Evolutionary conservation across 2,888 invertebrate genomes (phyloP).

Genomic region (Tridacna gigas): DNA sequence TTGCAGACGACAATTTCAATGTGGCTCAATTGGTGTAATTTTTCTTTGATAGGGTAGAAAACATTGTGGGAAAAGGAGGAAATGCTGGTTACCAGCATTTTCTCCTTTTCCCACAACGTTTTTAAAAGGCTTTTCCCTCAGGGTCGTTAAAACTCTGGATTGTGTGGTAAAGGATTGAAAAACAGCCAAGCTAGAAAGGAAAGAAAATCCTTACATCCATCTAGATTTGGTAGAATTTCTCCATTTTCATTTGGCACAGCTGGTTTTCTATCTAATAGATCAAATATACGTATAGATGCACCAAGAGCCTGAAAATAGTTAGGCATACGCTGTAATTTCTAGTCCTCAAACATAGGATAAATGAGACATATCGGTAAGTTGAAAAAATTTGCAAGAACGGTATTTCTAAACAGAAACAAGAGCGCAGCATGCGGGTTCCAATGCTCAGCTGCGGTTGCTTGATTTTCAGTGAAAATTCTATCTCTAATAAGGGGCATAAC

Average conservation of each 20-base stretch:
- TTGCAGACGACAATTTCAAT: neutral
- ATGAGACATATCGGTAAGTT: too few species aligned
- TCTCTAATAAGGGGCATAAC: too few species aligned
- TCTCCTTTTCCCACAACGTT: neutral
- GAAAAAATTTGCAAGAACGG: too few species aligned
- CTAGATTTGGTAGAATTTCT: conserved; percentile 55
- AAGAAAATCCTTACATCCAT: conserved; percentile 72
- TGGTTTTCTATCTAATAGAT: conserved; percentile 79
- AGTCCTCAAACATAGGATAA: too few species aligned
- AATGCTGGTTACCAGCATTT: neutral
- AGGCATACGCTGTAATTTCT: too few species aligned
- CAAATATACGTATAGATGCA: conserved; percentile 82
- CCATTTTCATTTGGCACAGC: conserved; percentile 73
- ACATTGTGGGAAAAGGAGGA: neutral
- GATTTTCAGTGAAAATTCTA: too few species aligned
- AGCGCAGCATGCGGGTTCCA: too few species aligned
- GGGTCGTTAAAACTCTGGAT: too few species aligned
- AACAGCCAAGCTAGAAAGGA: neutral
- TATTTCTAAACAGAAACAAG: too few species aligned
- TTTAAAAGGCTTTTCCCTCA: neutral
- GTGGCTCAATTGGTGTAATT: too few species aligned
- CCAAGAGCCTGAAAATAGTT: conserved; percentile 80
- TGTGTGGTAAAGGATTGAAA: neutral
- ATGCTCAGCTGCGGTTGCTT: too few species aligned
- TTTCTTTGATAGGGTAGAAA: neutral